Percentiles rank a stretch among this genome's conserved stretches.
Evolutionary conservation across 2,888 invertebrate genomes (phyloP).

Genomic region (Tachina grossa): DNA sequence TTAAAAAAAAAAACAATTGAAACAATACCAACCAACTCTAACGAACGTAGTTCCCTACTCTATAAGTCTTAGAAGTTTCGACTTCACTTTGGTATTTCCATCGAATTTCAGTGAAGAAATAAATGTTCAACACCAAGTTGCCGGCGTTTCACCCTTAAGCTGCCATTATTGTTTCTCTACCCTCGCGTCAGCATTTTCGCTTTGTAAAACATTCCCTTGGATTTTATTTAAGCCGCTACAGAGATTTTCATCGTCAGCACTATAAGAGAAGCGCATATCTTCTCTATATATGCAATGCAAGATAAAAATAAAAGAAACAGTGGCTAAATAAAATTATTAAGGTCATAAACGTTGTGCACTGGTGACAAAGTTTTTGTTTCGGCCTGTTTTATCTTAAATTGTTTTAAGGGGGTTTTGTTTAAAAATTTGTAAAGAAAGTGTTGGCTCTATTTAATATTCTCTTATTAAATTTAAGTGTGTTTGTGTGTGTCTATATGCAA

Average conservation of each 20-base stretch:
- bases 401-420: neutral
- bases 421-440: constrained; percentile 6
- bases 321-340: constrained; percentile 25
- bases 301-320: neutral
- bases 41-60: too few relatives aligned
- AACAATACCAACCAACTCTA: too few relatives aligned
- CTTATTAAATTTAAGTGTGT: neutral
- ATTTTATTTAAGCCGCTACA: constrained; percentile 32
- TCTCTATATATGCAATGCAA: neutral
- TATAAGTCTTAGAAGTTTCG: too few relatives aligned
- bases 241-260: constrained; percentile 10
- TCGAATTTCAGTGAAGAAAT: too few relatives aligned
- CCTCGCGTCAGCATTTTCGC: neutral
- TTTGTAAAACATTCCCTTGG: constrained; percentile 9
- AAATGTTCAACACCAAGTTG: neutral
- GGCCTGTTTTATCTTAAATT: neutral
- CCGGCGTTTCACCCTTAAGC: too few relatives aligned
- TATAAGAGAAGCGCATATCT: neutral
- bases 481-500: neutral
- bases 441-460: neutral
- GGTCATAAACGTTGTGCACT: constrained; percentile 13
- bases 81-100: too few relatives aligned
- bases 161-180: neutral
- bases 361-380: neutral
- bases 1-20: too few relatives aligned